These are phyloP conservation scores for Patella caerulea DNA, from an alignment of 2,888 invertebrate species.

Conservation along the genomic window DNA sequence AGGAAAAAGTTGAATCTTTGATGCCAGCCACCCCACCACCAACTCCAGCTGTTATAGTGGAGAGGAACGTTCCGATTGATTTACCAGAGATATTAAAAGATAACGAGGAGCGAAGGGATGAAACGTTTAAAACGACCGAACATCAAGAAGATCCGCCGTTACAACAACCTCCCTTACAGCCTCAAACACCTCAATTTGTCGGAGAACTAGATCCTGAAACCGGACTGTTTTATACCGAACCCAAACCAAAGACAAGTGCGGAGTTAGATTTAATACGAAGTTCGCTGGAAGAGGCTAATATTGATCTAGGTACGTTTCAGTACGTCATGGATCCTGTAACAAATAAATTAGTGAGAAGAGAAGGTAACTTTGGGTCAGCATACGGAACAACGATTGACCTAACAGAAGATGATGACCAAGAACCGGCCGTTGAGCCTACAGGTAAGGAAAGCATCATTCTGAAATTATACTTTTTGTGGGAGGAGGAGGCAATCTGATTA, in stretches of 20 bases:
- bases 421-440: background rate
- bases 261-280: slow-evolving; percentile 59
- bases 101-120: background rate
- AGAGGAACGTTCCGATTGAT: background rate
- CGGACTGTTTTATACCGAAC: slow-evolving; percentile 55
- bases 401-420: background rate
- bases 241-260: background rate
- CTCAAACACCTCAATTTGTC: background rate
- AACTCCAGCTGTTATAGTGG: background rate
- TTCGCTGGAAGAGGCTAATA: slow-evolving; percentile 66
- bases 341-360: background rate
- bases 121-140: too few relatives aligned
- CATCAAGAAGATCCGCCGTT: too few relatives aligned
- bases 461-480: too few relatives aligned
- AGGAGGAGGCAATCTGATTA: too few relatives aligned
- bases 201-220: slow-evolving; percentile 67
- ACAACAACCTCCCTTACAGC: too few relatives aligned
- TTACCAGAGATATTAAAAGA: background rate
- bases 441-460: too few relatives aligned
- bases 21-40: background rate
- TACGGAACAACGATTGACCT: background rate
- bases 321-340: slow-evolving; percentile 57
- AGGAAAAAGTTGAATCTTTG: too few relatives aligned
- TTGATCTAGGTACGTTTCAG: slow-evolving; percentile 65
- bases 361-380: background rate